These are phyloP conservation scores for Mus minutoides DNA, from an alignment of 2,797 vertebrate species.

Conservation along the genomic window DNA sequence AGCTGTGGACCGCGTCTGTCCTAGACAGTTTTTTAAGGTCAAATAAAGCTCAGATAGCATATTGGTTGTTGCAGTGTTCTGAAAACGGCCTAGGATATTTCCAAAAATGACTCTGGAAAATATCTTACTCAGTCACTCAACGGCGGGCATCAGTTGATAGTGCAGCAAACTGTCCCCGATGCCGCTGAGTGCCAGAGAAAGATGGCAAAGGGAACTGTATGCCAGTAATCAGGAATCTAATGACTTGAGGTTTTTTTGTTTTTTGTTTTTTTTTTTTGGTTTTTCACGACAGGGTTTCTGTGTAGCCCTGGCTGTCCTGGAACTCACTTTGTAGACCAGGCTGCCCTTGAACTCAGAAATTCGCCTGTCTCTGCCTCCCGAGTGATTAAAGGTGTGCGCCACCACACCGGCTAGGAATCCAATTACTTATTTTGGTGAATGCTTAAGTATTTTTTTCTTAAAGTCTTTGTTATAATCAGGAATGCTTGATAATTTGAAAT, in stretches of 20 bases:
- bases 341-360: no score
- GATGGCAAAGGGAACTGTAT: not conserved
- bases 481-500: not conserved
- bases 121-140: slow-evolving; percentile 42
- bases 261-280: no score
- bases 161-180: slow-evolving; percentile 1
- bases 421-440: slow-evolving; percentile 15
- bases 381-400: no score
- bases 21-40: slow-evolving; percentile 73
- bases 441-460: not conserved
- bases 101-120: slow-evolving; percentile 68
- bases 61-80: slow-evolving; percentile 21
- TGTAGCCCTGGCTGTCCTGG: no score
- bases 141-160: not conserved
- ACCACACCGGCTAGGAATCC: no score
- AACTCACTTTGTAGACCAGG: no score
- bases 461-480: not conserved
- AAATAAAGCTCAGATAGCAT: slow-evolving; percentile 36
- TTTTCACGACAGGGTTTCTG: no score
- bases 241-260: no score
- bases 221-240: not conserved
- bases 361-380: no score
- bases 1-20: slow-evolving; percentile 11
- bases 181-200: not conserved
- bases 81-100: slow-evolving; percentile 49